Evolutionary conservation across 2,888 invertebrate species (phyloP).

Genomic region (Oegoconia quadripuncta): DNA sequence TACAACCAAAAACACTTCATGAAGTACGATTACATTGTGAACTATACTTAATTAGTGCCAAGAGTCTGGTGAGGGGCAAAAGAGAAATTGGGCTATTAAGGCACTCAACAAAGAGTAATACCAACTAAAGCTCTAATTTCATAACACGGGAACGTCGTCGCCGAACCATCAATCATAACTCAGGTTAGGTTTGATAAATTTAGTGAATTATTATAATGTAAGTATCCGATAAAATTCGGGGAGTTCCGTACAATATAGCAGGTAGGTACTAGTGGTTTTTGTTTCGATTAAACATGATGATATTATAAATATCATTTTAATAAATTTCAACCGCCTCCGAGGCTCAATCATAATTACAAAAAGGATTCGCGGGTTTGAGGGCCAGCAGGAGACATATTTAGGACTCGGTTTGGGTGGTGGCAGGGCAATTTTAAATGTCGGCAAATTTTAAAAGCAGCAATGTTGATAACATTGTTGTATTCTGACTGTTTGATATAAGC

Average conservation of each 20-base stretch:
- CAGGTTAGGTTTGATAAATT: conserved; percentile 26
- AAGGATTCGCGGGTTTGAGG: too few species aligned
- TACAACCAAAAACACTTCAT: background rate
- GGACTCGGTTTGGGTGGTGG: too few species aligned
- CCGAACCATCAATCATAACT: conserved; percentile 53
- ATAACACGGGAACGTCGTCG: conserved; percentile 44
- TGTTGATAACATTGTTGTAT: too few species aligned
- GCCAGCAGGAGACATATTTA: too few species aligned
- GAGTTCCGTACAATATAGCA: conserved; percentile 4
- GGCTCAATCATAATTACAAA: too few species aligned
- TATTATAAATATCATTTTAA: too few species aligned
- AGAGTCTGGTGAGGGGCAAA: background rate
- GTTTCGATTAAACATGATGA: too few species aligned
- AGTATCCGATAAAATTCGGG: conserved; percentile 17
- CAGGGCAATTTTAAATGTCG: too few species aligned
- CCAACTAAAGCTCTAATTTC: conserved; percentile 46
- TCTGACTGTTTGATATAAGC: too few species aligned
- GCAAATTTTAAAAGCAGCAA: too few species aligned
- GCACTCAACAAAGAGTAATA: conserved; percentile 31
- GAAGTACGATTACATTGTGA: conserved; percentile 1
- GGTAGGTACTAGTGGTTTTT: too few species aligned
- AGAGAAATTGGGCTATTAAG: conserved; percentile 3
- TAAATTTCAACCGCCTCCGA: too few species aligned
- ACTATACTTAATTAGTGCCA: conserved; percentile 1
- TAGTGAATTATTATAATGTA: background rate